Percentiles rank a stretch among this genome's conserved stretches.
Evolutionary conservation across 2,888 invertebrate species (phyloP).

Genomic region (Netelia inedita): DNA sequence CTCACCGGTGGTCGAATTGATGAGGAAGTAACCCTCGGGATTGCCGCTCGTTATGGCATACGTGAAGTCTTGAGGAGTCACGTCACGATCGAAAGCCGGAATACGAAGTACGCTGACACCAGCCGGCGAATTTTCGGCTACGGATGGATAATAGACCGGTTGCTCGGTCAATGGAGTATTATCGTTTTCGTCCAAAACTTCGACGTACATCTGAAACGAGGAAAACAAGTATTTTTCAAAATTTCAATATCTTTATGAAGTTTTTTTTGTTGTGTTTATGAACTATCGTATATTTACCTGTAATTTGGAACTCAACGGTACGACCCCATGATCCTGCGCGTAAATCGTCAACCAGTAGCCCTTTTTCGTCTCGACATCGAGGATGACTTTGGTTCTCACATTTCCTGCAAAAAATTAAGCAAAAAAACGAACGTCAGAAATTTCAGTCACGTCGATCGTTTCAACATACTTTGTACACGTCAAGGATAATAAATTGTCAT

Average conservation of each 20-base stretch:
- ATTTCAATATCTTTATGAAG: background rate
- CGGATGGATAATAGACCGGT: slow-evolving; percentile 93
- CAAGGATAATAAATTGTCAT: background rate
- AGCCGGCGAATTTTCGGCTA: slow-evolving; percentile 92
- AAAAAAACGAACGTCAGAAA: slow-evolving; percentile 43
- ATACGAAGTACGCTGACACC: slow-evolving; percentile 91
- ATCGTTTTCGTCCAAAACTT: slow-evolving; percentile 97
- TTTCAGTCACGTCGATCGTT: slow-evolving; percentile 36
- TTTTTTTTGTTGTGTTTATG: background rate
- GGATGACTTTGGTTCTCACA: slow-evolving; percentile 92
- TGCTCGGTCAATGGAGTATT: slow-evolving; percentile 95
- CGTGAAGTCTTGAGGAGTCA: slow-evolving; percentile 88
- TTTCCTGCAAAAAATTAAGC: slow-evolving; percentile 87
- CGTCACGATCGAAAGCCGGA: slow-evolving; percentile 93
- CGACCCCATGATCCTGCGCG: slow-evolving; percentile 96
- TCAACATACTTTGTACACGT: slow-evolving; percentile 31
- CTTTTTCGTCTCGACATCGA: slow-evolving; percentile 95
- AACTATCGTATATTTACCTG: slow-evolving; percentile 87
- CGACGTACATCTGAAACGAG: slow-evolving; percentile 89
- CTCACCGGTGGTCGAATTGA: slow-evolving; percentile 93
- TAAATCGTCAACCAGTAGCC: slow-evolving; percentile 98
- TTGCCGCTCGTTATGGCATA: slow-evolving; percentile 96
- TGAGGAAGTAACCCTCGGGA: slow-evolving; percentile 95
- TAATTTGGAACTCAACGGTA: slow-evolving; percentile 93
- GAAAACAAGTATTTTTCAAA: slow-evolving; percentile 54